phyloP scores from a whole-genome alignment of 1,140 invertebrate species.

The Saxidomus purpurata region DNA sequence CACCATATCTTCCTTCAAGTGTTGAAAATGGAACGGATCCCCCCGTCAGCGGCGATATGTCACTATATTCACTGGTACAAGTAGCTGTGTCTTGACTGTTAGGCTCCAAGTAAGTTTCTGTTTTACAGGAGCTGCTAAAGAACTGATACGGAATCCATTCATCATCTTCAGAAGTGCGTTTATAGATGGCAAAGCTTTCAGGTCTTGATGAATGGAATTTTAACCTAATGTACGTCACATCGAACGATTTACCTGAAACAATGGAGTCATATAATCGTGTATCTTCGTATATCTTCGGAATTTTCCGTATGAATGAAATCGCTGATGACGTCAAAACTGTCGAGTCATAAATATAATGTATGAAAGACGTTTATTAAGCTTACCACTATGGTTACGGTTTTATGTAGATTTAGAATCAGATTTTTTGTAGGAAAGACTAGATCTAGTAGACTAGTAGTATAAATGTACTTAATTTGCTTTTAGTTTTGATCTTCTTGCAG shows the following conservation, averaged over 20 bases:
- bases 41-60: conserved; percentile 97
- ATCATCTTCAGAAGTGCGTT: conserved; percentile 91
- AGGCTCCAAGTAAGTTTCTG: conserved; percentile 81
- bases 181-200: conserved; percentile 99
- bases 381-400: no score
- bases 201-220: conserved; percentile 98
- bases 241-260: conserved; percentile 96
- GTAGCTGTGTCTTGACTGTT: conserved; percentile 94
- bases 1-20: conserved; percentile 96
- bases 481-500: no score
- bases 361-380: no score
- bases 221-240: conserved; percentile 98
- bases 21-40: conserved; percentile 98
- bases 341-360: no score
- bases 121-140: conserved; percentile 96
- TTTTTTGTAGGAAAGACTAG: no score
- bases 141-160: conserved; percentile 98
- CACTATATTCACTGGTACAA: conserved; percentile 98
- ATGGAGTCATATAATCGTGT: no score
- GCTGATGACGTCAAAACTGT: no score
- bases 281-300: no score
- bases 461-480: no score
- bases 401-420: no score
- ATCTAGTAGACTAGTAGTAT: no score
- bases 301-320: no score